These are phyloP conservation scores for Carassius auratus DNA, from an alignment of 2,113 vertebrate species.

Conservation along the genomic window DNA sequence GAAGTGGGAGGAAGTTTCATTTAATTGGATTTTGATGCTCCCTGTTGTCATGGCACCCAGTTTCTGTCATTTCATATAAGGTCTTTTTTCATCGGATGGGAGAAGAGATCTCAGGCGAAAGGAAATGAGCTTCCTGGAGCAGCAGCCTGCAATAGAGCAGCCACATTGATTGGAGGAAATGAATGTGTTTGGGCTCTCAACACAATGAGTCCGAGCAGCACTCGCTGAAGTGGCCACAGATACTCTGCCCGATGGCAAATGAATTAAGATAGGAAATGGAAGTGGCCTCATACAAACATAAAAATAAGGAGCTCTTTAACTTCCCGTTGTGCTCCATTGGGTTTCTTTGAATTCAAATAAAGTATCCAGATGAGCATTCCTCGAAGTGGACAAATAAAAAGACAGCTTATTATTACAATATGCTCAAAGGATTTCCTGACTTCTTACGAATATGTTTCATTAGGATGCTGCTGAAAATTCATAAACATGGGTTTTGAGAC, in stretches of 20 bases:
- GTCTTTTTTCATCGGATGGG: conserved; percentile 35
- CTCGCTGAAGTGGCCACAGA: conserved; percentile 67
- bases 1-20: conserved; percentile 76
- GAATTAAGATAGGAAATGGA: conserved; percentile 69
- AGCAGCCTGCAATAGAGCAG: conserved; percentile 56
- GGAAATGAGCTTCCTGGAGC: conserved; percentile 63
- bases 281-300: conserved; percentile 66
- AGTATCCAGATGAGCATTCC: neutral
- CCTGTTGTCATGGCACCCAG: conserved; percentile 77
- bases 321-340: neutral
- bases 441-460: neutral
- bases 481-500: neutral
- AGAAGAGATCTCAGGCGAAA: conserved; percentile 52
- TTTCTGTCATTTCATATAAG: conserved; percentile 67
- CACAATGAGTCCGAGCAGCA: conserved; percentile 58
- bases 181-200: conserved; percentile 62
- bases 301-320: conserved; percentile 62
- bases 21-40: conserved; percentile 78
- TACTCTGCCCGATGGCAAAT: conserved; percentile 64
- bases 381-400: neutral
- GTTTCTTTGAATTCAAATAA: neutral
- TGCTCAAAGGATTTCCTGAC: neutral
- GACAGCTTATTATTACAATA: neutral
- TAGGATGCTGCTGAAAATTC: neutral
- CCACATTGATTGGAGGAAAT: conserved; percentile 63